phyloP scores from a whole-genome alignment of 2,113 vertebrate species.

The Sinocyclocheilus anshuiensis region DNA sequence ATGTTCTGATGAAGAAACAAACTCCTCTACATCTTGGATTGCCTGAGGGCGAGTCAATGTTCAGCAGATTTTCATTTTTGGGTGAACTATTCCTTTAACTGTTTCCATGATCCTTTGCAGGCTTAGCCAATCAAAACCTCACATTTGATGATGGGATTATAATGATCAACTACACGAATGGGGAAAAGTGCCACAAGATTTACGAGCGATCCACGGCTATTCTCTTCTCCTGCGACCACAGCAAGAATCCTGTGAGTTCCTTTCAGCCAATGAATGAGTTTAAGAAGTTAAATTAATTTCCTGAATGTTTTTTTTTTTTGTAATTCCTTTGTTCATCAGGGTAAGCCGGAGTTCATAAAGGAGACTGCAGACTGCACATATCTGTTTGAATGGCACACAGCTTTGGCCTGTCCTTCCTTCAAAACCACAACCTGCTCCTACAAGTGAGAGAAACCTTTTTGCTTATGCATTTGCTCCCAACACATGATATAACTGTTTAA shows the following conservation, averaged over 20 bases:
- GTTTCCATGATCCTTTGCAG: constrained; percentile 63
- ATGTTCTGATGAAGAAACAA: no score
- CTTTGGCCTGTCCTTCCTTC: constrained; percentile 85
- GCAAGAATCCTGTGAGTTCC: constrained; percentile 76
- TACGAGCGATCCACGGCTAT: constrained; percentile 87
- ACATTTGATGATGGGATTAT: constrained; percentile 87
- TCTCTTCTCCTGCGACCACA: constrained; percentile 87
- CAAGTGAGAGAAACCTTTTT: constrained; percentile 74
- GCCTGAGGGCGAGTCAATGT: no score
- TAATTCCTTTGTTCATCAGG: constrained; percentile 59
- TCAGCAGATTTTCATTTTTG: no score
- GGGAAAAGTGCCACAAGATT: constrained; percentile 86
- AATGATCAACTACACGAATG: constrained; percentile 88
- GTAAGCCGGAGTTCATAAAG: constrained; percentile 84
- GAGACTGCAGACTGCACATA: constrained; percentile 94
- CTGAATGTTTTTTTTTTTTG: neutral
- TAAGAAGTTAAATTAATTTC: neutral
- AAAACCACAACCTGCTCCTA: constrained; percentile 86
- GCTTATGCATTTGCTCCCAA: neutral
- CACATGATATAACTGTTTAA: neutral
- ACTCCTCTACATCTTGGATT: no score
- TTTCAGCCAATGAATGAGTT: neutral
- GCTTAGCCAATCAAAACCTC: constrained; percentile 79
- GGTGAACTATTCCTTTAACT: no score
- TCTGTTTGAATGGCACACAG: constrained; percentile 89